Base-by-base conservation (phyloP, 92 coral and sea anemone species). In the Porites cylindrica region DNA sequence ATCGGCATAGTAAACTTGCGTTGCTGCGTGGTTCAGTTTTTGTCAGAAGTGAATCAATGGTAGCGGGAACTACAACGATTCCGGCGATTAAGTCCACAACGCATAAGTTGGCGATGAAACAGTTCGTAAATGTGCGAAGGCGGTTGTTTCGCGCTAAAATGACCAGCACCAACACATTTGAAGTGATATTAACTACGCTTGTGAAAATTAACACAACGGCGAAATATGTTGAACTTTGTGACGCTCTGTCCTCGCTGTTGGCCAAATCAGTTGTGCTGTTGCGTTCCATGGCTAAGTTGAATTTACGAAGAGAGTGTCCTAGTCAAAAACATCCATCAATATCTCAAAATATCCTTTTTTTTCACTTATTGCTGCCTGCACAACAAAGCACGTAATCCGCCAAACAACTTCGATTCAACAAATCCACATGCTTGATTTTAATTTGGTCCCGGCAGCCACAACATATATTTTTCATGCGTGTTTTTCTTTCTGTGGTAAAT, bases 91-190 rank as follows among this genome's bases (percentile, higher is more conserved):
- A 81, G 84, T 97, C 99, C 92, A 90, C 94, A 19, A 92, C 73
- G 72, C 99, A 90, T 14, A 97, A 84, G 80, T 95, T 97, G 50
- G 95, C 93, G 20, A 97, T 95, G 58, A 97, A 91, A 74, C 90
- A 89, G 89, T 97, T 97, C 2, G 99, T 93, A 73, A 92, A 88
- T 73, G 95, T 92, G n/a, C 91, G 98, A 26, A 97, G 94, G 53
- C 98, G 96, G 66, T 89, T 91, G 90, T 95, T 97, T 26, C 90
- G 93, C 50, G 94, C 90, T 21, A 97, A 92, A 19, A 95, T 93
- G 26, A 85, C 88, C 82, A 97, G 64, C 20, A 97, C 99, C 51
- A 96, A 68, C 76, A 86, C 81, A 78, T 95, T 96, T 43, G 91
- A 98, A 61, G 91, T 62, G 51, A 96, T 85, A 18, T 86, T 88